These are phyloP conservation scores for Coleophora deauratella DNA, from an alignment of 2,888 invertebrate genomes.

Conservation along the genomic window DNA sequence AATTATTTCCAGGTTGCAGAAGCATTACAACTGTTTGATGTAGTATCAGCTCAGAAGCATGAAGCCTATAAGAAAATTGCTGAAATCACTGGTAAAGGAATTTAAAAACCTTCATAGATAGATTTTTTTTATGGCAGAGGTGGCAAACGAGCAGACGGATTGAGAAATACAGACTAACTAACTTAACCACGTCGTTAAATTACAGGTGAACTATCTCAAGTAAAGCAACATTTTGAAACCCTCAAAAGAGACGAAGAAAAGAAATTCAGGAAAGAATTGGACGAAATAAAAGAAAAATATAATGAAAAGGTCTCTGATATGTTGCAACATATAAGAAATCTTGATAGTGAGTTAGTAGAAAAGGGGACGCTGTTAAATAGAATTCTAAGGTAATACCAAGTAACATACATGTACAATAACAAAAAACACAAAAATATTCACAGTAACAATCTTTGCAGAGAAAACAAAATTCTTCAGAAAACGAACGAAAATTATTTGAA, in stretches of 20 bases:
- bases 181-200: no score
- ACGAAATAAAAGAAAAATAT: conserved; percentile 70
- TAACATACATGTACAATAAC: neutral
- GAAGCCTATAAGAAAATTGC: conserved; percentile 43
- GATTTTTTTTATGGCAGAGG: no score
- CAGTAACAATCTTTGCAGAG: conserved; percentile 37
- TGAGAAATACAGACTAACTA: no score
- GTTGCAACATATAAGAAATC: conserved; percentile 68
- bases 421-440: neutral
- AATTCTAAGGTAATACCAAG: conserved; percentile 41
- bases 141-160: no score
- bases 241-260: conserved; percentile 72
- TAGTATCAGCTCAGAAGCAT: conserved; percentile 50
- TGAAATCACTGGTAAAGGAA: conserved; percentile 39
- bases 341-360: conserved; percentile 72
- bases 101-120: no score
- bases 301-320: conserved; percentile 74
- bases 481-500: conserved; percentile 57
- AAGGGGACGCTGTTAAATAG: conserved; percentile 72
- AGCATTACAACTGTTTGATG: conserved; percentile 58
- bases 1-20: conserved; percentile 48
- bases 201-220: conserved; percentile 67
- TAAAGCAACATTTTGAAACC: conserved; percentile 67
- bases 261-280: conserved; percentile 74
- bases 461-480: conserved; percentile 68